Evolutionary conservation across 2,113 vertebrate genomes (phyloP).

Genomic region (Acinonyx jubatus): DNA sequence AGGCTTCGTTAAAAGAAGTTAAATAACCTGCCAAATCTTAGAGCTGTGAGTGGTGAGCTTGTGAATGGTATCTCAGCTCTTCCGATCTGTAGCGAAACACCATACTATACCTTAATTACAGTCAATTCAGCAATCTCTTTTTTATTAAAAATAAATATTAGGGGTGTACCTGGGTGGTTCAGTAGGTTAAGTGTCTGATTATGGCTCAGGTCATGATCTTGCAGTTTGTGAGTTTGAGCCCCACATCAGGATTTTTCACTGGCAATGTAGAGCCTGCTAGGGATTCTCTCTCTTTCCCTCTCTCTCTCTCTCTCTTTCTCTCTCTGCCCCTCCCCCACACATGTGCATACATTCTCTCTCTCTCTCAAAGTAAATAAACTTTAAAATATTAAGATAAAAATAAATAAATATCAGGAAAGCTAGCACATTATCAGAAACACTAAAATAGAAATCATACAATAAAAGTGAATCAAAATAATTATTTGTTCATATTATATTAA

Average conservation of each 20-base stretch:
- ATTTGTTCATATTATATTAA: not conserved
- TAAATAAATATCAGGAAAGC: not conserved
- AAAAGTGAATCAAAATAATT: slow-evolving; percentile 12
- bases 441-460: not conserved
- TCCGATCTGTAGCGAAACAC: not conserved
- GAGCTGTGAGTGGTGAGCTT: not conserved
- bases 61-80: not conserved
- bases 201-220: no score
- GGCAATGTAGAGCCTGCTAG: no score
- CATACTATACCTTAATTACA: not conserved
- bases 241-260: no score
- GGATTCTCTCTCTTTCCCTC: no score
- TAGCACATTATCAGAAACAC: not conserved
- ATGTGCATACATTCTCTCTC: no score
- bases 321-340: no score
- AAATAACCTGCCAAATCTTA: not conserved
- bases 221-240: no score
- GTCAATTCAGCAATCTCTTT: not conserved
- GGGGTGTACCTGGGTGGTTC: no score
- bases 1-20: not conserved
- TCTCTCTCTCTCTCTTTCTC: no score
- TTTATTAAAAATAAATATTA: slow-evolving; percentile 15
- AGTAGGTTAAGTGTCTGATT: no score
- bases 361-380: no score
- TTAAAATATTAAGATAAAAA: not conserved